Percentiles rank a stretch among this genome's conserved stretches.
phyloP scores from a whole-genome alignment of 1,140 invertebrate species.

The Pseudomyrmex pallidus region DNA sequence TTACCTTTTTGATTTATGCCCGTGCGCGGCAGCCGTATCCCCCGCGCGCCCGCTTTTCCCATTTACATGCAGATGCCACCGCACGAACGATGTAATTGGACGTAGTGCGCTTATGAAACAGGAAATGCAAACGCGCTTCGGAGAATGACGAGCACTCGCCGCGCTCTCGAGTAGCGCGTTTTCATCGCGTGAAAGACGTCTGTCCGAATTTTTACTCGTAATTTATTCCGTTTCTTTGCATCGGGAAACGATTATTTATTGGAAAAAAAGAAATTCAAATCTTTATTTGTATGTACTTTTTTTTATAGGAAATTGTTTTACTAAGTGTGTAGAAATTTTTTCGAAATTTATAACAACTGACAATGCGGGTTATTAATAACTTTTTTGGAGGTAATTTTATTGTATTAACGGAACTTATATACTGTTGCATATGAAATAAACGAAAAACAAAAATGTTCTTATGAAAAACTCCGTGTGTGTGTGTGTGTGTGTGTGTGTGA shows the following conservation, averaged over 20 bases:
- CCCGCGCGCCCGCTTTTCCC: constrained; percentile 63
- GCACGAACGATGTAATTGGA: constrained; percentile 65
- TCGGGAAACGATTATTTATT: not conserved
- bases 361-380: not conserved
- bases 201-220: not conserved
- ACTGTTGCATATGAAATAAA: constrained; percentile 2
- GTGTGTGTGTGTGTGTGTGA: too few species aligned
- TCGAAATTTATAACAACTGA: too few species aligned
- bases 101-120: constrained; percentile 60
- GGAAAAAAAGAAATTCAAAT: not conserved
- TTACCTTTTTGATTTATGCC: constrained; percentile 77
- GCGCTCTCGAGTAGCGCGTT: constrained; percentile 37
- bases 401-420: not conserved
- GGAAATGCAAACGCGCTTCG: constrained; percentile 59
- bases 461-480: constrained; percentile 18
- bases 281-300: not conserved
- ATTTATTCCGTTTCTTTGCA: not conserved
- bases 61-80: constrained; percentile 74
- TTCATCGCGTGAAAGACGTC: constrained; percentile 38
- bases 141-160: constrained; percentile 32
- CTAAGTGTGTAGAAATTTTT: too few species aligned
- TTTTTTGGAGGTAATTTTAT: not conserved
- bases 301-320: not conserved
- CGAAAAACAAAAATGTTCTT: constrained; percentile 45
- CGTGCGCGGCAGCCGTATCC: constrained; percentile 59